A percentile compares a stretch with the other conserved stretches of the same genome.
These are phyloP conservation scores for Phenacoccus solenopsis DNA, from an alignment of 1,140 invertebrate genomes.

Conservation along the genomic window DNA sequence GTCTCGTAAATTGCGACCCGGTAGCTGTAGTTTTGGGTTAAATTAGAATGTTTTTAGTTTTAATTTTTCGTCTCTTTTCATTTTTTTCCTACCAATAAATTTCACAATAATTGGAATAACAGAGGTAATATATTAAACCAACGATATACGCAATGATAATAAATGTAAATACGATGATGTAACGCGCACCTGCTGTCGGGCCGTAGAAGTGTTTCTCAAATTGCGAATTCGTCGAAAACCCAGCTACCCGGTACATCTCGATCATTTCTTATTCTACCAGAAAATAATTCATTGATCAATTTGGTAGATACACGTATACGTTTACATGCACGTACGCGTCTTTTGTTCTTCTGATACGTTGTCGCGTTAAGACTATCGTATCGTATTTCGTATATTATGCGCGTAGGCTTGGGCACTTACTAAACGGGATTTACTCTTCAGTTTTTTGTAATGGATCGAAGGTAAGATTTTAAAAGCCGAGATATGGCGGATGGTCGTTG, in stretches of 20 bases:
- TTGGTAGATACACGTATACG: background rate
- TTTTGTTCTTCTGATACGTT: background rate
- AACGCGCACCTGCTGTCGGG: background rate
- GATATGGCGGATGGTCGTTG: too few relatives aligned
- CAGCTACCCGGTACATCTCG: background rate
- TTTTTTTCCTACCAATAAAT: background rate
- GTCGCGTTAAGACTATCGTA: too few relatives aligned
- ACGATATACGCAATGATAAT: background rate
- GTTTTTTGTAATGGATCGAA: too few relatives aligned
- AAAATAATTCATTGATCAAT: background rate
- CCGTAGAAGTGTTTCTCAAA: background rate
- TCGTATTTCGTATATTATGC: background rate
- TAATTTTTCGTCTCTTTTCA: background rate
- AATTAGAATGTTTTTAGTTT: background rate
- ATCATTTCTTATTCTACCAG: background rate
- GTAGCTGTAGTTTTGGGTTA: background rate
- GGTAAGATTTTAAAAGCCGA: background rate
- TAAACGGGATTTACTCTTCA: too few relatives aligned
- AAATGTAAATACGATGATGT: background rate
- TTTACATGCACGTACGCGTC: background rate
- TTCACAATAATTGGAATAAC: background rate
- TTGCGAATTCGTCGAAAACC: background rate
- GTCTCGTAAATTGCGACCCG: background rate
- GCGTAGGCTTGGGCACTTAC: too few relatives aligned
- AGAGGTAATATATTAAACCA: background rate